phyloP scores from a whole-genome alignment of 2,888 invertebrate genomes.

The Lithosia quadra region DNA sequence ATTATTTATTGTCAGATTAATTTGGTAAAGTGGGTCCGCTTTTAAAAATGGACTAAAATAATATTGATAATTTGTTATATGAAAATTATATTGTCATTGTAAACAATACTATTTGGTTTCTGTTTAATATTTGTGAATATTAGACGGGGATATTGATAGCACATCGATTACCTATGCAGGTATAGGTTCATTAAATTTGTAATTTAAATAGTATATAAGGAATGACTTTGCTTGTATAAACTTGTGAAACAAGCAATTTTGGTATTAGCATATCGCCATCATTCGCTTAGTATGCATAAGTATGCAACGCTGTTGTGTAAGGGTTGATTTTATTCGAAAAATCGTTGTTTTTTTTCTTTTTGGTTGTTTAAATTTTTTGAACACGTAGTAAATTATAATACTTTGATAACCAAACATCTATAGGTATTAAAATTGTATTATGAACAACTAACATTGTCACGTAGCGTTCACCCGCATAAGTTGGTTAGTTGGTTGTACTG shows the following conservation, averaged over 20 bases:
- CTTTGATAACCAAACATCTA: too few species aligned
- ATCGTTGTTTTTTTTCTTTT: background rate
- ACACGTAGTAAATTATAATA: background rate
- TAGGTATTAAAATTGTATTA: background rate
- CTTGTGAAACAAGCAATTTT: background rate
- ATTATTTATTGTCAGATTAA: too few species aligned
- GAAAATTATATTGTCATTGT: background rate
- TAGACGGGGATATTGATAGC: too few species aligned
- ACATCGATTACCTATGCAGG: background rate
- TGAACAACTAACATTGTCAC: too few species aligned
- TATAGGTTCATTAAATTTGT: background rate
- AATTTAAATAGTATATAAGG: background rate
- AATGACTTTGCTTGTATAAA: background rate
- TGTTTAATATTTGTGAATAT: too few species aligned
- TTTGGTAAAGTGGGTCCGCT: too few species aligned
- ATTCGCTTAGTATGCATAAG: too few species aligned
- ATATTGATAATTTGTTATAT: too few species aligned
- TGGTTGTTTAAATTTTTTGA: background rate
- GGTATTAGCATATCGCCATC: background rate
- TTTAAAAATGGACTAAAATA: too few species aligned
- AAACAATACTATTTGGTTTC: too few species aligned
- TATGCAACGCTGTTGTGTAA: background rate
- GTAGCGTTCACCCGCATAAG: too few species aligned
- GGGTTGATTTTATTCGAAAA: background rate
- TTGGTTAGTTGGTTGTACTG: too few species aligned